Evolutionary conservation across 2,888 invertebrate species (phyloP), one percentile per base, ranked within the genome.

Genomic region (Eristalinus sepulchralis): DNA sequence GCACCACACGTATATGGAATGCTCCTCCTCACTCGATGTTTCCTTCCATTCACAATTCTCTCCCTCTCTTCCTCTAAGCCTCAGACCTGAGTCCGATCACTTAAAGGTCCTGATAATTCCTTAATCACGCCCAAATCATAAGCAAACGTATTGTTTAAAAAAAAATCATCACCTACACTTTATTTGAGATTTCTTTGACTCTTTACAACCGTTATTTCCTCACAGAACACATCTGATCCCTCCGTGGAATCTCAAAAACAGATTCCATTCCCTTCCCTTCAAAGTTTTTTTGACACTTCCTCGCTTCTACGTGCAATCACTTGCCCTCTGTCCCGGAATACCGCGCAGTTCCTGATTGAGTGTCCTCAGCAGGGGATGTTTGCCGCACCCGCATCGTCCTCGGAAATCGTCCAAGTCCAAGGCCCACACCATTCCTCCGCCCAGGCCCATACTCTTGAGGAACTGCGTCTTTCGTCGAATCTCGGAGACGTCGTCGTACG

Each of bases 371-470:
- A 97, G 92, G 0, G 96, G 96, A 92, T 95, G 94, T 68, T 94
- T 94, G 4, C 95, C 95, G 91, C 96, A 96, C 6, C 95, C 94
- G 90, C 96, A 96, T 62, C 93, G 92, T 27, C 94, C 95, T 70
- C 94, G 93, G 93, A 96, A 96, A 91, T 96, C 96, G 90, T 97
- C 97, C 89, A 96, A 93, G 92, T 96, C 96, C 24, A 96, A 91
- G 0, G 96, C 96, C 96, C 96, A 97, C 22, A 96, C 93, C 93
- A 96, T 96, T 9, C 95, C 96, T 8, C 97, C 97, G 1, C 96
- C 95, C 27, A 96, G 92, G 0, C 94, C 94, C 36, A 94, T 91
- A 10, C 93, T 92, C 81, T 94, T 94, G 0, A 95, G 93, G 85
- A 95, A 93, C 66, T 94, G 93, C 0, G 95, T 94, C 89, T 95